phyloP scores from a whole-genome alignment of 2,113 vertebrate species.

The Oreocharis arfaki region DNA sequence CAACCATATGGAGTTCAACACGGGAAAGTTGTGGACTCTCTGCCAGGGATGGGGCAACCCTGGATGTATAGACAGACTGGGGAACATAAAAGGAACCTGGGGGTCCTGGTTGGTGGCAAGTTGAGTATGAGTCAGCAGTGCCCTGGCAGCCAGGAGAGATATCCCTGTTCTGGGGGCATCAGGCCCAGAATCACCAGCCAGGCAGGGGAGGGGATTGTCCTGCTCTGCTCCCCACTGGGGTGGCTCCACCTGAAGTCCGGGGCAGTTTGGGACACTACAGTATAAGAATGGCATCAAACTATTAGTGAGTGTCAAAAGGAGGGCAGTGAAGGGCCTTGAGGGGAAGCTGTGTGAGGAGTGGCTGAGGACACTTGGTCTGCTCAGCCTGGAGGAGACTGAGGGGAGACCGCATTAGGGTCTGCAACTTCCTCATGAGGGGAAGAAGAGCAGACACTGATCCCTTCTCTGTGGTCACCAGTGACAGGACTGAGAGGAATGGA shows the following conservation, averaged over 20 bases:
- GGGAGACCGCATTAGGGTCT: background rate
- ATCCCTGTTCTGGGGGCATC: accelerated
- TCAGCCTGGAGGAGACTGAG: background rate
- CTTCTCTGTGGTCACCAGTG: background rate
- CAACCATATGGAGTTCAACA: background rate
- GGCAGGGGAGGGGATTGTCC: background rate
- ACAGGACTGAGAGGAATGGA: background rate
- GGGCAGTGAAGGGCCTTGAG: background rate
- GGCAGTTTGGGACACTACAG: background rate
- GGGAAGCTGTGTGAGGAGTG: background rate
- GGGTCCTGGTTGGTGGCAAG: accelerated
- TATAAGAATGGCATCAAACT: background rate
- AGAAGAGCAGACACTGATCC: background rate
- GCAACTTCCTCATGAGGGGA: background rate
- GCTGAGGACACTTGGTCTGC: background rate
- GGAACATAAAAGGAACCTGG: too few relatives aligned
- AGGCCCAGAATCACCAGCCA: background rate
- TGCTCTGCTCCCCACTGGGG: background rate
- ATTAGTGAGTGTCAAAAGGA: background rate
- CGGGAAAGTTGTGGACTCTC: background rate
- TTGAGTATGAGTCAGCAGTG: too few relatives aligned
- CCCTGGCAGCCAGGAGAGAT: background rate
- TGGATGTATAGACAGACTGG: background rate
- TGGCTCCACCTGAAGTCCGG: background rate
- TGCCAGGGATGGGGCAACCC: background rate